Evolutionary conservation across 2,888 invertebrate species (phyloP).

Genomic region (Lordiphosa fenestrarum): DNA sequence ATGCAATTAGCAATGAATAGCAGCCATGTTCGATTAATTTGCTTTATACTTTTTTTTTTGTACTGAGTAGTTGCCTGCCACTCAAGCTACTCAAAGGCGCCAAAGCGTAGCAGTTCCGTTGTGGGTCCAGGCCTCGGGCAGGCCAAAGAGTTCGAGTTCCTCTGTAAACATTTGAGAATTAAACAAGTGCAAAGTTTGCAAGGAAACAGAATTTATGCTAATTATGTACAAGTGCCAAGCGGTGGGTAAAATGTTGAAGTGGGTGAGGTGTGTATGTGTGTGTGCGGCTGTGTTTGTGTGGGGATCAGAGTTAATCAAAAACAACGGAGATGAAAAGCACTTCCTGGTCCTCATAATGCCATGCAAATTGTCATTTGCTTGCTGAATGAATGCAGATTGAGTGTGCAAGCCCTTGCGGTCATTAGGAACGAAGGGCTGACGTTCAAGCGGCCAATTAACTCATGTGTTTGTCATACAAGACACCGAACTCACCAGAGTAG

Average conservation of each 20-base stretch:
- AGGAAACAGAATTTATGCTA: conserved; percentile 31
- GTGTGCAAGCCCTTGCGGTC: conserved; percentile 4
- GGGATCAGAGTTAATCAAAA: conserved; percentile 28
- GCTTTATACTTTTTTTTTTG: background rate
- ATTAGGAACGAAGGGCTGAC: no score
- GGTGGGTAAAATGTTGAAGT: background rate
- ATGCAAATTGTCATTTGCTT: conserved; percentile 33
- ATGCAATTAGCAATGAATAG: conserved; percentile 58
- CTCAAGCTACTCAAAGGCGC: conserved; percentile 56
- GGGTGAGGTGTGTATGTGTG: conserved; percentile 5
- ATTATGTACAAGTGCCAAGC: conserved; percentile 8
- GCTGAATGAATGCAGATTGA: conserved; percentile 21
- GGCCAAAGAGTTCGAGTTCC: conserved; percentile 63
- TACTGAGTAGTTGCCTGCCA: conserved; percentile 40
- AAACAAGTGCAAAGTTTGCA: conserved; percentile 42
- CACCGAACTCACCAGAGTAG: conserved; percentile 33
- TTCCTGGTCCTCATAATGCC: conserved; percentile 19
- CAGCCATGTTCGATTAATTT: conserved; percentile 1
- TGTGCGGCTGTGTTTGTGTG: conserved; percentile 1
- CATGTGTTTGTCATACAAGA: conserved; percentile 17
- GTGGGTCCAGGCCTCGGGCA: conserved; percentile 54
- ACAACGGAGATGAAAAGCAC: conserved; percentile 22
- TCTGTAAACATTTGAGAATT: conserved; percentile 63
- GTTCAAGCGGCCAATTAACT: no score
- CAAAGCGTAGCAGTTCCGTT: conserved; percentile 63